Base-by-base conservation (phyloP, 1,140 invertebrate species). In the Cyphomyrmex costatus region DNA sequence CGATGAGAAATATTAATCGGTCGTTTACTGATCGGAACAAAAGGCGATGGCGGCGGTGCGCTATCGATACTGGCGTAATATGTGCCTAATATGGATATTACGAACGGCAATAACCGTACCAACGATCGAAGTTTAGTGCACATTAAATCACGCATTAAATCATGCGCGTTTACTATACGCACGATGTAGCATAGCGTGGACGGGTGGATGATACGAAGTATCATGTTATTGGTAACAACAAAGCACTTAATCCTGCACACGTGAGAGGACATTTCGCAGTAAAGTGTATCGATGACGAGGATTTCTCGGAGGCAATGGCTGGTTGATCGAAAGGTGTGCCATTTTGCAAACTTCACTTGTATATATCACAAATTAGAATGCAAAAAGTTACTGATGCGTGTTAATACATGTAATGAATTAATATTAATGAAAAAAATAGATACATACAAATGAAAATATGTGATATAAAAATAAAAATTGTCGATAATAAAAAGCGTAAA, bases 91-190 rank as follows among this genome's bases (percentile, higher is more conserved):
- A 73, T 60, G 66, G 66, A 58, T 58, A 79, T 79, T 79, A 58
- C 68, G 33, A 58, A 30, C 19, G 33, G 68, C 53, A 83, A 74
- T 83, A 74, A 83, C 56, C 53, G 8, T 60, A 21, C 2, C 19
- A 46, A 73, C 53, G 79, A 60, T 83, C 82, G 74, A 78, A 78
- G 58, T 78, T 85, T 63, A 30, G 33, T 60, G 61, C 73, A 30
- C 73, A 78, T 65, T 85, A 77, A 85, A 53, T 78, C 82, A 53
- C 49, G n/a, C 77, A 85, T 85, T 85, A 85, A 74, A 83, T 83
- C 79, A 36, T 49, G 71, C 30, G 73, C 24, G 46, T 53, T 14
- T 49, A 61, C 24, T 36, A 6, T 36, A 82, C 36, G 66, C 66
- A 60, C 46, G 36, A 83, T 83, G 27, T 83, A 73, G 19, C 68